Conservation (phyloP, 2,113 vertebrate genomes). For the Amphiprion percula region DNA sequence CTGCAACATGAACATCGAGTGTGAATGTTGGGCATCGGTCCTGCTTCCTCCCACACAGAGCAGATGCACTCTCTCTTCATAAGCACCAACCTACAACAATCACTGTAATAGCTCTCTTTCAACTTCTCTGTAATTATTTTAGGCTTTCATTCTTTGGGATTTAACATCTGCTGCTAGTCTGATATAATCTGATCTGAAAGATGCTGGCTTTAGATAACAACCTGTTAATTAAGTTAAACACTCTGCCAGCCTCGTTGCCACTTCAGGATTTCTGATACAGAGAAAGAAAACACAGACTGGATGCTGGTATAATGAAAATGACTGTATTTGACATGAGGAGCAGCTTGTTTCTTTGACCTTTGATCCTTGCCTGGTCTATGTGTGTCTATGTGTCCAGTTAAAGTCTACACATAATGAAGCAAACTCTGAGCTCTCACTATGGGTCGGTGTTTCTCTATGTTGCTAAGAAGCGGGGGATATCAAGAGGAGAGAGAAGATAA, state of each 20-base stretch:
- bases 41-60: slow-evolving; percentile 42
- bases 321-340: background rate
- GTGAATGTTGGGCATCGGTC: background rate
- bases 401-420: background rate
- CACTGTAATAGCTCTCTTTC: slow-evolving; percentile 41
- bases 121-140: slow-evolving; percentile 51
- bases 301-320: background rate
- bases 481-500: background rate
- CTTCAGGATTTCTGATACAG: background rate
- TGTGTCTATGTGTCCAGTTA: background rate
- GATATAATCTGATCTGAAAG: slow-evolving; percentile 37
- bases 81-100: slow-evolving; percentile 16
- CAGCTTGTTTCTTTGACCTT: slow-evolving; percentile 29
- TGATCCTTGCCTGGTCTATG: slow-evolving; percentile 5
- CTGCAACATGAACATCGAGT: slow-evolving; percentile 9
- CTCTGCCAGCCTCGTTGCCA: background rate
- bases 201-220: slow-evolving; percentile 26
- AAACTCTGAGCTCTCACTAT: background rate
- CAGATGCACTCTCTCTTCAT: slow-evolving; percentile 12
- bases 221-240: slow-evolving; percentile 24
- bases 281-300: background rate
- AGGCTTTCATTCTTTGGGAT: slow-evolving; percentile 23
- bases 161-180: slow-evolving; percentile 36
- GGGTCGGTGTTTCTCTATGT: background rate
- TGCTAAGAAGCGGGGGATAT: background rate